Conservation (phyloP, 2,113 vertebrate genomes). For the Chaetodon auriga region DNA sequence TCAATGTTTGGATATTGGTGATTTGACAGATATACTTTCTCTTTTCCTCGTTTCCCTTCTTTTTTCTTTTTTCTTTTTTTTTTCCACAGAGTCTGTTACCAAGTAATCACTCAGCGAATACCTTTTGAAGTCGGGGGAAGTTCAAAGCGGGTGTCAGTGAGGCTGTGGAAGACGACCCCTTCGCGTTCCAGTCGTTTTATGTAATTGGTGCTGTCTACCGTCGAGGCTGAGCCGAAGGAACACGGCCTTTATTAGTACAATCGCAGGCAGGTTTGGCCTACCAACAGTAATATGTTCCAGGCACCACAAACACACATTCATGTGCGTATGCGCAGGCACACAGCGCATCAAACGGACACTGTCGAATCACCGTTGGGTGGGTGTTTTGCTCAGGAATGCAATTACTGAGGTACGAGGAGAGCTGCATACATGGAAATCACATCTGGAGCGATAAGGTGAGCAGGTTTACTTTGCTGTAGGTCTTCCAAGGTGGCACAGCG, state of each 20-base stretch:
- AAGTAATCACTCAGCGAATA: conserved; percentile 85
- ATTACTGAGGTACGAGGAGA: conserved; percentile 55
- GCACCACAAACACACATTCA: conserved; percentile 45
- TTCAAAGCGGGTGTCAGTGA: conserved; percentile 88
- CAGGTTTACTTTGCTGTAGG: conserved; percentile 27
- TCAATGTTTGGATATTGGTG: conserved; percentile 84
- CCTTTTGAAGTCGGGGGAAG: conserved; percentile 89
- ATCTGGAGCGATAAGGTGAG: conserved; percentile 64
- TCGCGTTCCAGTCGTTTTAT: conserved; percentile 87
- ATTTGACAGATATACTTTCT: conserved; percentile 81
- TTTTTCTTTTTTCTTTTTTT: too few species aligned
- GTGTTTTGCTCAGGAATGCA: conserved; percentile 71
- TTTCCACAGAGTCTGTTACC: conserved; percentile 78
- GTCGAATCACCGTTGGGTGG: conserved; percentile 79
- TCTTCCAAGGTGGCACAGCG: conserved; percentile 31
- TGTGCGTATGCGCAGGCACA: conserved; percentile 51
- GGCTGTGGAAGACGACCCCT: conserved; percentile 83
- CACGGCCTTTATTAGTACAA: conserved; percentile 91
- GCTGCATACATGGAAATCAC: conserved; percentile 51
- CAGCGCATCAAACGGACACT: conserved; percentile 68
- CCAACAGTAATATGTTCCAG: conserved; percentile 88
- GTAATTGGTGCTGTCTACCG: conserved; percentile 94
- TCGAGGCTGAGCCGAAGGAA: conserved; percentile 89
- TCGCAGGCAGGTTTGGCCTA: conserved; percentile 89
- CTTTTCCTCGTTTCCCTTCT: conserved; percentile 1